Base-by-base conservation (phyloP, 2,888 invertebrate species). In the Amitus sp. region DNA sequence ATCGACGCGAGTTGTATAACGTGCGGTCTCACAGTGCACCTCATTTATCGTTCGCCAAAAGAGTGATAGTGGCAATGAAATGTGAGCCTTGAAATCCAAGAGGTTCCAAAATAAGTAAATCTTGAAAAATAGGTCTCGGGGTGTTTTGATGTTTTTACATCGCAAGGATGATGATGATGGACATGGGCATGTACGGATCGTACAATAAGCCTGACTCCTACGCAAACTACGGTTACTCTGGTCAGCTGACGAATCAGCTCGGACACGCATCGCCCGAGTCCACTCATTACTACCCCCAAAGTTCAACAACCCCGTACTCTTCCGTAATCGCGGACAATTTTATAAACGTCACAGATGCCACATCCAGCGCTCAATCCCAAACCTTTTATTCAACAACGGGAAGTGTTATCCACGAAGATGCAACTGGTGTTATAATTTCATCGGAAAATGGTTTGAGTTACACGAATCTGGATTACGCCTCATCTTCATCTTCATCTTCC, bases 381-480 rank as follows among this genome's bases (percentile, higher is more conserved):
- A 69, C 69, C 27, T 82, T 79, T 60, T 80, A 82, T 62, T 72
- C 79, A 1, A 70, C 78, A 65, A 68, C 79, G 53, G 76, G 74
- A 1, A 73, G 85, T 53, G 78, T 83, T 19, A 65, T 75, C 15
- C 74, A 83, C 50, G 78, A 82, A 49, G 84, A 85, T 15, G 80
- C 85, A 0, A 83, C 88, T 2, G n/a, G n/a, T n/a, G 87, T 89
- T 10, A 93, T 94, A 42, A 93, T 94, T 69, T 93, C 90, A 75
- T 91, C 93, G 1, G 93, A 93, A 75, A 90, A 93, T 37, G 95
- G 95, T 0, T 85, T 95, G 58, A 94, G 94, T 80, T 95, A 95
- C 80, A 95, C 95, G 0, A 95, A 95, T 80, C 83, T 95, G 72
- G 95, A 95, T 82, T 94, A 93, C 73, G 87, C 87, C 2, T 82